Evolutionary conservation across 92 coral and sea anemone genomes (phyloP), one percentile per base, ranked within the genome.

Genomic region (Chrysogorgia sp.): DNA sequence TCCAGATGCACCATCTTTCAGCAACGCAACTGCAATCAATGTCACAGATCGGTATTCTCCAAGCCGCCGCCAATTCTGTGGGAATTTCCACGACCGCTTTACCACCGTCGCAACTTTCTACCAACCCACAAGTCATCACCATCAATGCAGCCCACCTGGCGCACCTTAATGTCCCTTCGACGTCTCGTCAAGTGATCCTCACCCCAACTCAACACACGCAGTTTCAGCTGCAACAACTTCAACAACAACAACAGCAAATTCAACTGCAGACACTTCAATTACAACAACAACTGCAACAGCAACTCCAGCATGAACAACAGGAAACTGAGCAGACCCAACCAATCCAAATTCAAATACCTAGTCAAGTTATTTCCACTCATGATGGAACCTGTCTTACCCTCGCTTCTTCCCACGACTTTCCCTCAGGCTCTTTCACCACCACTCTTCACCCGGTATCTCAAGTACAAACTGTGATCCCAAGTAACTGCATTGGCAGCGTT

Each of bases 251-350:
- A 31, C 96, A 96, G 31, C 99, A 96, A 65, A 92, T 91, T 60
- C 92, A 88, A 62, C 25, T 86, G 22, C 99, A 96, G 76, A 89
- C 92, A 75, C 90, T 91, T 61, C 99, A 96, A 53, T 97, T 91
- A 59, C 85, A 91, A 31, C 99, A 96, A 68, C 97, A 91, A 66
- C 87, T 96, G 0, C 99, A 96, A 52, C 76, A 82, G 24, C 97
- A 96, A 68, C 89, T 90, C 61, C 85, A 84, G 19, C 97, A 94
- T 55, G 88, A 91, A 43, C 99, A 91, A 28, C 98, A 93, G 63
- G 92, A 90, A 50, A 87, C 78, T 10, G 86, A 69, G 7, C 90
- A 88, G 60, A 63, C 45, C 24, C 86, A 86, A 28, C 58, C 81
- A 5, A 82, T 84, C 10, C 93, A 84, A 40, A 78, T 67, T 21